Percentiles rank a stretch among this genome's conserved stretches.
phyloP scores from a whole-genome alignment of 2,113 vertebrate genomes.

The Scomber scombrus region DNA sequence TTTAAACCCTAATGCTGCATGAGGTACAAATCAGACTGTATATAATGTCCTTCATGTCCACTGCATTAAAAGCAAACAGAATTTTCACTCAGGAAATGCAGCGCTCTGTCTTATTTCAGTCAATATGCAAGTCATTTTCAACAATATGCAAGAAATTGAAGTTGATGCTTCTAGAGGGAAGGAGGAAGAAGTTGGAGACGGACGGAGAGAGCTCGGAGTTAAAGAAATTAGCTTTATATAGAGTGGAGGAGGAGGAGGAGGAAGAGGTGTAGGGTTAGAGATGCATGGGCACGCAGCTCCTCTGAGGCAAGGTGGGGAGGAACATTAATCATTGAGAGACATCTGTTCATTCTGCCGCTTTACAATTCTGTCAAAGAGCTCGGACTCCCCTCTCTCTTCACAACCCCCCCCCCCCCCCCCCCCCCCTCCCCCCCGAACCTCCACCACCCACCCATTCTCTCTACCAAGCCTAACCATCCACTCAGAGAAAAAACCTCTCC shows the following conservation, averaged over 20 bases:
- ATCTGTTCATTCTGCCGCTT: slow-evolving; percentile 85
- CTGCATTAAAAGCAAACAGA: not conserved
- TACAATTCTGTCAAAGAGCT: slow-evolving; percentile 83
- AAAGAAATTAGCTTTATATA: slow-evolving; percentile 64
- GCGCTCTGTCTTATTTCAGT: not conserved
- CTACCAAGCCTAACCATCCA: slow-evolving; percentile 21
- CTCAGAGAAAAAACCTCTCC: slow-evolving; percentile 63
- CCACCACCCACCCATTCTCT: not conserved
- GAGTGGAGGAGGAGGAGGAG: slow-evolving; percentile 15
- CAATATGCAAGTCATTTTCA: too few species aligned
- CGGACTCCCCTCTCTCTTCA: slow-evolving; percentile 29
- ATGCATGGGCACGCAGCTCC: slow-evolving; percentile 71
- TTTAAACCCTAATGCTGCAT: slow-evolving; percentile 1
- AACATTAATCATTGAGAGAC: slow-evolving; percentile 85
- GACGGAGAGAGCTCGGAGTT: slow-evolving; percentile 35
- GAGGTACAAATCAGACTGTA: not conserved
- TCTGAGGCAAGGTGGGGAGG: slow-evolving; percentile 75
- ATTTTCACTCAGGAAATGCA: not conserved
- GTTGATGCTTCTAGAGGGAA: not conserved
- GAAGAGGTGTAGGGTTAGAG: slow-evolving; percentile 65
- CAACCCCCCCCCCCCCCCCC: not conserved
- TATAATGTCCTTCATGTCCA: not conserved
- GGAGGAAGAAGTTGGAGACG: slow-evolving; percentile 5
- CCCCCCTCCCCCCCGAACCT: not conserved
- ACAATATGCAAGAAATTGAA: not conserved